Conservation (phyloP, 2,113 vertebrate genomes). For the Ranitomeya variabilis region DNA sequence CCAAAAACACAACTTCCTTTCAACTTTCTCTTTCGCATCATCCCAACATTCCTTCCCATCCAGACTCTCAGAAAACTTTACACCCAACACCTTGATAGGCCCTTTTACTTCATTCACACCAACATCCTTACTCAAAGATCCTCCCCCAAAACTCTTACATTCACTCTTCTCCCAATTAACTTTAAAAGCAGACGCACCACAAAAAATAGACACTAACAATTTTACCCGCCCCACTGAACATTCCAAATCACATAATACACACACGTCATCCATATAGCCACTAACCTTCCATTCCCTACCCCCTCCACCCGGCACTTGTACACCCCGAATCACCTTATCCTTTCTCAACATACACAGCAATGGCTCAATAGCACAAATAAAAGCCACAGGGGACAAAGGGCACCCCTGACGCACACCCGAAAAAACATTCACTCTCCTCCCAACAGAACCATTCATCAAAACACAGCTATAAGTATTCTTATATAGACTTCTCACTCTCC, state of each 20-base stretch:
- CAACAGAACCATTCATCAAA: neutral
- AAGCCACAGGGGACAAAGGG: neutral
- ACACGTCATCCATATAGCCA: too few species aligned
- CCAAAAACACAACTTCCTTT: neutral
- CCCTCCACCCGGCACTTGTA: neutral
- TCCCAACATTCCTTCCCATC: neutral
- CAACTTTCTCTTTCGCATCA: neutral
- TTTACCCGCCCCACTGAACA: too few species aligned
- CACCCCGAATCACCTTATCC: neutral
- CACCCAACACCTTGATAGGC: neutral
- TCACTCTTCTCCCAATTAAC: neutral
- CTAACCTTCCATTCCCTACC: too few species aligned
- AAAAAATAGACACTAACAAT: too few species aligned
- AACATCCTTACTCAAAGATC: neutral
- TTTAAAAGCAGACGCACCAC: too few species aligned
- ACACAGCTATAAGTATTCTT: neutral
- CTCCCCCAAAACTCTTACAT: neutral
- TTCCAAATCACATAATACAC: too few species aligned
- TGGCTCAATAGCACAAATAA: slow-evolving; percentile 15
- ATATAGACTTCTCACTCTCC: neutral
- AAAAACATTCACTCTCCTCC: neutral
- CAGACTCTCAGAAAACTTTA: neutral
- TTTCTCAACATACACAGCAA: neutral
- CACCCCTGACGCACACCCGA: slow-evolving; percentile 1
- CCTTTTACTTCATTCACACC: neutral